A percentile compares a stretch with the other conserved stretches of the same genome.
phyloP scores from a whole-genome alignment of 1,140 invertebrate species.

The Laupala kohalensis region DNA sequence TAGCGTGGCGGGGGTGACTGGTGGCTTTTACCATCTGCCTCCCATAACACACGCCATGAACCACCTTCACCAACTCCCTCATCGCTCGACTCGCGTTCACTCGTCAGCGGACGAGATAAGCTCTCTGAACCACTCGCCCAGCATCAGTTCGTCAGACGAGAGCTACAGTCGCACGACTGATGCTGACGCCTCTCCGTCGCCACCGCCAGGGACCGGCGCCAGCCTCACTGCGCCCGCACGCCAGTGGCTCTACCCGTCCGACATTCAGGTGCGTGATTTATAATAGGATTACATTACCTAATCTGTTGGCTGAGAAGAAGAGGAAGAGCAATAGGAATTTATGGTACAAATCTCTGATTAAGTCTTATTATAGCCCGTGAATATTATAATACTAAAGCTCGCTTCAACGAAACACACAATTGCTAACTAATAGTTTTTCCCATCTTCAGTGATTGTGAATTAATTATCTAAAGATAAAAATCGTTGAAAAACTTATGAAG shows the following conservation, averaged over 20 bases:
- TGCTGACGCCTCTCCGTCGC: slow-evolving; percentile 44
- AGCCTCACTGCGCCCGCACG: slow-evolving; percentile 31
- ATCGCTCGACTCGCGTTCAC: slow-evolving; percentile 57
- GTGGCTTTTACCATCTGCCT: slow-evolving; percentile 14
- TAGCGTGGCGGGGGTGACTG: slow-evolving; percentile 5
- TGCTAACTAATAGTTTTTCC: no score
- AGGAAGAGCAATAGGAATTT: no score
- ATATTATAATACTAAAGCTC: no score
- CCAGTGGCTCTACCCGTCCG: slow-evolving; percentile 44
- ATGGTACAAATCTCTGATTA: no score
- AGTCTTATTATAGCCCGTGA: no score
- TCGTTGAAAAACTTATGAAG: no score
- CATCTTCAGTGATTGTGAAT: no score
- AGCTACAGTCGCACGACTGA: slow-evolving; percentile 63
- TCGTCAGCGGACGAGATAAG: slow-evolving; percentile 69
- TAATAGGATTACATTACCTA: no score
- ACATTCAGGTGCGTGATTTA: slow-evolving; percentile 41
- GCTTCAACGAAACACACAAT: no score
- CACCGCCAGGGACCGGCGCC: slow-evolving; percentile 30
- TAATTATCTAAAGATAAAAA: no score
- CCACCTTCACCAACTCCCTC: slow-evolving; percentile 66
- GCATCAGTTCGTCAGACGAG: slow-evolving; percentile 66
- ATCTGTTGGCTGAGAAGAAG: no score
- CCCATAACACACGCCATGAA: slow-evolving; percentile 45
- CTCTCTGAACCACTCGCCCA: slow-evolving; percentile 61